These are phyloP conservation scores for Bovichtus variegatus DNA, from an alignment of 2,797 vertebrate species.

Conservation along the genomic window DNA sequence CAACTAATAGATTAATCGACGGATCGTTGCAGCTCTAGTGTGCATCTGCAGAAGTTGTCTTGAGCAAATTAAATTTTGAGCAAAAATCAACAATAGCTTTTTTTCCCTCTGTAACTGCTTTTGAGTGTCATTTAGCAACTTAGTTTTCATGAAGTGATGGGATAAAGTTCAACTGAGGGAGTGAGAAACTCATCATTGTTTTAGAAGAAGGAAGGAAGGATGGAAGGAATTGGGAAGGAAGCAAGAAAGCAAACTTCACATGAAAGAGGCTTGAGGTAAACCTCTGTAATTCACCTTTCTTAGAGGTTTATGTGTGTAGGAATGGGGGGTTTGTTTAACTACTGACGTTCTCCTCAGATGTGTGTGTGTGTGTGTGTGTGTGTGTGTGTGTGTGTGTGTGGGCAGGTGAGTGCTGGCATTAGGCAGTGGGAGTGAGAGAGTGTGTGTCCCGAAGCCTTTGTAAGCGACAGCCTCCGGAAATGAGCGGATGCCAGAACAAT, in stretches of 20 bases:
- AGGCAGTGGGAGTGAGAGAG: slow-evolving; percentile 50
- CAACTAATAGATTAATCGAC: too few relatives aligned
- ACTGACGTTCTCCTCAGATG: slow-evolving; percentile 27
- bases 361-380: slow-evolving; percentile 58
- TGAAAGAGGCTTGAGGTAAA: slow-evolving; percentile 54
- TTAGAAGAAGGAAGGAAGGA: slow-evolving; percentile 6
- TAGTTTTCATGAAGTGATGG: neutral
- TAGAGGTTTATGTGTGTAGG: slow-evolving; percentile 32
- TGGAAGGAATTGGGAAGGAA: slow-evolving; percentile 4
- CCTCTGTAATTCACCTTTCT: slow-evolving; percentile 53
- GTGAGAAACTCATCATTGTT: neutral
- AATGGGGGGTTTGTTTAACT: slow-evolving; percentile 22
- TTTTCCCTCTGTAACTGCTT: neutral
- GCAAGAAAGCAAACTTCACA: slow-evolving; percentile 28
- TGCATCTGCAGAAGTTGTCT: neutral
- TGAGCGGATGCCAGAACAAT: slow-evolving; percentile 80
- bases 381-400: slow-evolving; percentile 48
- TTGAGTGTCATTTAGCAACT: neutral
- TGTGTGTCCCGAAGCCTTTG: slow-evolving; percentile 57
- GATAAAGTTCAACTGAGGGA: neutral
- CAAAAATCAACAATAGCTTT: neutral
- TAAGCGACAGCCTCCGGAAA: slow-evolving; percentile 77
- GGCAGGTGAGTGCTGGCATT: slow-evolving; percentile 71
- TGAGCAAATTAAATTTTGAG: neutral
- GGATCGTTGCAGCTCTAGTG: neutral